Base-by-base conservation (phyloP, 1,140 invertebrate genomes). In the Drosophila albomicans region DNA sequence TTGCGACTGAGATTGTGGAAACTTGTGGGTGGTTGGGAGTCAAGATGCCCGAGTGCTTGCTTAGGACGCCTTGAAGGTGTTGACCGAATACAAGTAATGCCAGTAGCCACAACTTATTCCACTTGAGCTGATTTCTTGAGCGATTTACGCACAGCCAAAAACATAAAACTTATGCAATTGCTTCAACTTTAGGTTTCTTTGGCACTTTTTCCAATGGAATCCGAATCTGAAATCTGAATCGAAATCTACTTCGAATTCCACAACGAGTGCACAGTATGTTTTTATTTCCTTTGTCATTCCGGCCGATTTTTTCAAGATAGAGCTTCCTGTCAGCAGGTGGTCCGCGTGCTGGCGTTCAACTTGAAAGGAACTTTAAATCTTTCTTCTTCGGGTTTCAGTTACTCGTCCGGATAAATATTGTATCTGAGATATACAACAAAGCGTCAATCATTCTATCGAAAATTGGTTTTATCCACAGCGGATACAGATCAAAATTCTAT, bases 81-180 rank as follows among this genome's bases (percentile, higher is more conserved):
- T 89, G 82, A 79, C 78, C 85, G 64, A 81, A 71, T 67, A 52
- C 38, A 70, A 84, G 81, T 66, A 49, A 54, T 78, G 82, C 67
- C 77, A 35, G 70, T 64, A 74, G 79, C 84, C 84, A 79, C 84
- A 89, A 89, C 85, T 89, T 89, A 89, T 85, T 89, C 85, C 85
- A 89, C 85, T 89, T 89, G 75, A 89, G 78, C 59, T 88, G 84
- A 84, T 87, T 87, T 80, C 82, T 88, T 87, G 84, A 84, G 77
- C 84, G 84, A 87, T 87, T 87, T 87, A 87, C 84, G 84, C 81
- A 88, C 82, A 88, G 77, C 65, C 77, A 88, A 88, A 88, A 87
- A 88, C 82, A 88, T 80, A 88, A 87, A 88, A 87, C 84, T 87
- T 87, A 73, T 84, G 84, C 79, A 87, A 82, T 88, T 88, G 77